Percentiles rank a stretch among this genome's conserved stretches.
phyloP scores from a whole-genome alignment of 2,797 vertebrate species.

The Meda fulgida region DNA sequence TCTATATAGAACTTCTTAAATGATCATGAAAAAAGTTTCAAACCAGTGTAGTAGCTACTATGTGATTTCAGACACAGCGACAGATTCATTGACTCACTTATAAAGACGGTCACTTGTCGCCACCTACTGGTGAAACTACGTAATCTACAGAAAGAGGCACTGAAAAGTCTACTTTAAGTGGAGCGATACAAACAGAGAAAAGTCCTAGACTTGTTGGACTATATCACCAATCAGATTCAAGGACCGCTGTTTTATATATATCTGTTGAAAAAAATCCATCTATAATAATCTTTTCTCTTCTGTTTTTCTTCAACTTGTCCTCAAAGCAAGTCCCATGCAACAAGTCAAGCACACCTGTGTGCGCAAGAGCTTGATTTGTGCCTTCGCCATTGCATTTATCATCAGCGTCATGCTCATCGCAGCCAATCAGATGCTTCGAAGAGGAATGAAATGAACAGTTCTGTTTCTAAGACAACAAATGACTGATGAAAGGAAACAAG shows the following conservation, averaged over 20 bases:
- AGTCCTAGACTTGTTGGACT: too few relatives aligned
- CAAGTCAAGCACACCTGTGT: slow-evolving; percentile 98
- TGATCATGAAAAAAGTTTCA: background rate
- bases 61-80: background rate
- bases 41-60: background rate
- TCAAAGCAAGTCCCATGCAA: slow-evolving; percentile 93
- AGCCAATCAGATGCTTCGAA: slow-evolving; percentile 96
- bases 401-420: slow-evolving; percentile 99
- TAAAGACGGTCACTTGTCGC: background rate
- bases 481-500: slow-evolving; percentile 26
- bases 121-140: background rate
- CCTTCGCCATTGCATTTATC: slow-evolving; percentile 97
- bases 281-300: slow-evolving; percentile 13
- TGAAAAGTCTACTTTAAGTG: background rate
- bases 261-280: background rate
- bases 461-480: slow-evolving; percentile 20
- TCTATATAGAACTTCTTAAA: background rate
- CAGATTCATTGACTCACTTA: background rate
- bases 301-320: slow-evolving; percentile 56
- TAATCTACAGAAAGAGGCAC: background rate
- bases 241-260: background rate
- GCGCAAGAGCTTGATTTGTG: slow-evolving; percentile 97
- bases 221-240: background rate
- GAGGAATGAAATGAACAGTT: slow-evolving; percentile 89
- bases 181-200: background rate